Evolutionary conservation across 1,140 invertebrate species (phyloP).

Genomic region (Pteromalus puparum): DNA sequence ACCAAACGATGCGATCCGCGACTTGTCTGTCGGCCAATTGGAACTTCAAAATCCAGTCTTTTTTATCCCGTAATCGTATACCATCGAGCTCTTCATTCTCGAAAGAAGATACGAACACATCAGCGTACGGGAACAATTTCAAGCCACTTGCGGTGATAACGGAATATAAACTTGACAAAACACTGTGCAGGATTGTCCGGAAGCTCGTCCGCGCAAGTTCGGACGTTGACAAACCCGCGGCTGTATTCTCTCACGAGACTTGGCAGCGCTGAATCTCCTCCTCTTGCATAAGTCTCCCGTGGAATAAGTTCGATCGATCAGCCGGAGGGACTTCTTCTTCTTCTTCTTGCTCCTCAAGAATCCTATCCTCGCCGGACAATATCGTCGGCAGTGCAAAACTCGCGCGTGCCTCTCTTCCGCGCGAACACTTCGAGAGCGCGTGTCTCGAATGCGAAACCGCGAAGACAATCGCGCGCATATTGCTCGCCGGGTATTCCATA

Average conservation of each 20-base stretch:
- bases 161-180: background rate
- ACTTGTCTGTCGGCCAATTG: background rate
- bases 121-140: too few species aligned
- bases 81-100: too few species aligned
- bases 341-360: slow-evolving; percentile 6
- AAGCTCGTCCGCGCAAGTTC: background rate
- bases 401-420: background rate
- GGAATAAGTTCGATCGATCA: slow-evolving; percentile 32
- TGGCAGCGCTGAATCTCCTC: background rate
- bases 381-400: background rate
- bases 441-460: slow-evolving; percentile 36
- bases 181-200: too few species aligned
- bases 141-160: background rate
- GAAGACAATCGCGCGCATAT: background rate
- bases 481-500: slow-evolving; percentile 54
- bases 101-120: too few species aligned
- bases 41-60: background rate
- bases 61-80: too few species aligned
- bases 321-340: background rate
- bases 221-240: background rate
- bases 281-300: slow-evolving; percentile 28
- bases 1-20: background rate
- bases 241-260: background rate
- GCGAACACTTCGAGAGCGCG: slow-evolving; percentile 4
- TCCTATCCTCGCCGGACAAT: slow-evolving; percentile 29